These are phyloP conservation scores for Busseola fusca DNA, from an alignment of 2,888 invertebrate species.

Conservation along the genomic window DNA sequence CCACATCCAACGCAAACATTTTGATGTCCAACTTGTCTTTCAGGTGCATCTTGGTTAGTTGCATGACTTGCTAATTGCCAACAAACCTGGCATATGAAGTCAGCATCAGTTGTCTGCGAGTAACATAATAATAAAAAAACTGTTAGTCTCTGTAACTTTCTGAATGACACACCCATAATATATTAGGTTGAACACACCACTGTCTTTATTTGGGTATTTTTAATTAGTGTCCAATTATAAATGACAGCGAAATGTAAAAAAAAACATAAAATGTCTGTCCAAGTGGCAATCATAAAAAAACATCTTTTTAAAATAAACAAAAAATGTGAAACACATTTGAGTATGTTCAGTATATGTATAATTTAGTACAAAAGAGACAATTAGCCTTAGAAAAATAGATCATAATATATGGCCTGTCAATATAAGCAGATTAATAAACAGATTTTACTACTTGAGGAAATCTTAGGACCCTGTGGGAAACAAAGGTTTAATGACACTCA, in stretches of 20 bases:
- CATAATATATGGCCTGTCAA: too few relatives aligned
- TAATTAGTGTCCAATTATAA: constrained; percentile 7
- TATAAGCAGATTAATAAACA: too few relatives aligned
- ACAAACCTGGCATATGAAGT: constrained; percentile 21
- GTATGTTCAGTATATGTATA: neutral
- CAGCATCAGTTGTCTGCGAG: constrained; percentile 20
- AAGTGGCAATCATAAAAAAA: neutral
- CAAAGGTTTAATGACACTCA: too few relatives aligned
- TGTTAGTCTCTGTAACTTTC: constrained; percentile 6
- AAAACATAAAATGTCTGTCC: neutral
- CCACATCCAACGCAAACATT: constrained; percentile 28
- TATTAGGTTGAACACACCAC: neutral
- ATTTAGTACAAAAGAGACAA: neutral
- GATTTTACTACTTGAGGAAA: too few relatives aligned
- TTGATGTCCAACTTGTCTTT: constrained; percentile 22
- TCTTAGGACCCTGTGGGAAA: too few relatives aligned
- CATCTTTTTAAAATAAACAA: neutral
- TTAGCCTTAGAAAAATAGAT: neutral
- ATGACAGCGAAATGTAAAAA: constrained; percentile 1
- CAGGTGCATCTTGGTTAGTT: constrained; percentile 23
- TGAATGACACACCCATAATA: neutral
- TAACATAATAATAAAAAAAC: constrained; percentile 25
- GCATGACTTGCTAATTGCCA: constrained; percentile 26
- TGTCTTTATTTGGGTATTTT: neutral
- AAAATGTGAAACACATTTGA: neutral